Percentiles rank a stretch among this genome's conserved stretches.
Evolutionary conservation across 2,888 invertebrate species (phyloP).

Genomic region (Trachelus stipa): DNA sequence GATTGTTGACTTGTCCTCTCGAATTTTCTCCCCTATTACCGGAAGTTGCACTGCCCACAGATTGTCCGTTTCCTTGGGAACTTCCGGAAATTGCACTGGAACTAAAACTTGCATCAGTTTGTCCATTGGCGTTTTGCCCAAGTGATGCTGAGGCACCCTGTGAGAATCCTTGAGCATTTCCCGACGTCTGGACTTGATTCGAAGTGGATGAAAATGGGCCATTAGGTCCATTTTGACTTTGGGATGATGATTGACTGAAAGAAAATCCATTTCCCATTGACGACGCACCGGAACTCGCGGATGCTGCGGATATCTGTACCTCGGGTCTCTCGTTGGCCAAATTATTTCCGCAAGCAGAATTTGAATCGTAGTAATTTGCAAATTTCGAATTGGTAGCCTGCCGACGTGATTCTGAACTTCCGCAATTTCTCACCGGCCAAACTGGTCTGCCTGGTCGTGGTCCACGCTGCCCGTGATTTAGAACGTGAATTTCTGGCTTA

Average conservation of each 20-base stretch:
- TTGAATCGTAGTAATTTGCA: conserved; percentile 11
- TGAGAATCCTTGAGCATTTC: conserved; percentile 45
- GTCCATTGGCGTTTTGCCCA: conserved; percentile 35
- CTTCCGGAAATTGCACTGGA: conserved; percentile 37
- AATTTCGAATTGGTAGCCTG: not conserved
- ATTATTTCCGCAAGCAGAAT: conserved; percentile 11
- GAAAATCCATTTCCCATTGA: conserved; percentile 43
- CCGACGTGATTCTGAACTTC: not conserved
- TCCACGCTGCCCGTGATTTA: conserved; percentile 1
- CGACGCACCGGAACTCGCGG: conserved; percentile 42
- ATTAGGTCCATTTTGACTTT: conserved; percentile 37
- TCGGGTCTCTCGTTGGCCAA: conserved; percentile 15
- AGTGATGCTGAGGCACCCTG: conserved; percentile 44
- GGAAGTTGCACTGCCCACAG: conserved; percentile 38
- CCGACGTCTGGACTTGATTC: conserved; percentile 41
- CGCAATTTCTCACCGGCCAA: not conserved
- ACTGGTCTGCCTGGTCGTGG: not conserved
- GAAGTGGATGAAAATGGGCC: conserved; percentile 43
- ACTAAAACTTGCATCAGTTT: conserved; percentile 42
- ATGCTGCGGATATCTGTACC: conserved; percentile 39
- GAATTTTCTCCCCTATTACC: conserved; percentile 40
- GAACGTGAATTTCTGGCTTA: not conserved
- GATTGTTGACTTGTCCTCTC: conserved; percentile 38
- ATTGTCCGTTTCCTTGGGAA: conserved; percentile 40
- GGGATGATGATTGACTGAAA: conserved; percentile 43